phyloP scores from a whole-genome alignment of 2,113 vertebrate species.

The Piaya cayana region DNA sequence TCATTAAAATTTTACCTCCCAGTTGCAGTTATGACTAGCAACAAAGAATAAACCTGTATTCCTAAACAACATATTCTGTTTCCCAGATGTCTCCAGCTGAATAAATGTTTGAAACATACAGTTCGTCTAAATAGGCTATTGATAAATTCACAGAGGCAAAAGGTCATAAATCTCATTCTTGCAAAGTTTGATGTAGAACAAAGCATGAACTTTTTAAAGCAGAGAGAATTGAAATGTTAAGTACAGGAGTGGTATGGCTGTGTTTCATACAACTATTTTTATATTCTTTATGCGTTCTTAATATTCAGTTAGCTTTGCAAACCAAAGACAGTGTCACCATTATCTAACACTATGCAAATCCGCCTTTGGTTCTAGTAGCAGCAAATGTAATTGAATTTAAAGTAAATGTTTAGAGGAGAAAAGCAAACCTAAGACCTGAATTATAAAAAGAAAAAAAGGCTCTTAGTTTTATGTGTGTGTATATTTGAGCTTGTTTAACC shows the following conservation, averaged over 20 bases:
- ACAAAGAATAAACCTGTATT: not conserved
- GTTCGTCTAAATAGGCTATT: not conserved
- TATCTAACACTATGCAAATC: slow-evolving; percentile 9
- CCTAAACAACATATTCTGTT: not conserved
- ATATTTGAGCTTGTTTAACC: not conserved
- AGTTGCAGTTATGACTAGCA: not conserved
- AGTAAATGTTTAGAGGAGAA: slow-evolving; percentile 38
- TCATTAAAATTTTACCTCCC: not conserved
- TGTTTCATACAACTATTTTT: not conserved
- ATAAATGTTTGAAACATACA: not conserved
- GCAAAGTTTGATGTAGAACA: not conserved
- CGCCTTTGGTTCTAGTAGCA: not conserved
- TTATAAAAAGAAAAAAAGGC: not conserved
- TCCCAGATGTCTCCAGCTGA: not conserved
- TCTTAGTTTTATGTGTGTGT: not conserved
- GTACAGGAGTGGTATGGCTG: not conserved
- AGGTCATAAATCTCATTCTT: not conserved
- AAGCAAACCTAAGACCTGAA: not conserved
- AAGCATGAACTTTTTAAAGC: not conserved
- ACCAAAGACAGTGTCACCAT: not conserved
- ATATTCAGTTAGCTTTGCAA: slow-evolving; percentile 25
- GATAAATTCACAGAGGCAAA: not conserved
- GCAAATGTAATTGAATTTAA: slow-evolving; percentile 31
- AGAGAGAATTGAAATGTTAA: not conserved
- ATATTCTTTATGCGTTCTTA: not conserved